Evolutionary conservation across 2,888 invertebrate genomes (phyloP).

Genomic region (Mythimna ferrago): DNA sequence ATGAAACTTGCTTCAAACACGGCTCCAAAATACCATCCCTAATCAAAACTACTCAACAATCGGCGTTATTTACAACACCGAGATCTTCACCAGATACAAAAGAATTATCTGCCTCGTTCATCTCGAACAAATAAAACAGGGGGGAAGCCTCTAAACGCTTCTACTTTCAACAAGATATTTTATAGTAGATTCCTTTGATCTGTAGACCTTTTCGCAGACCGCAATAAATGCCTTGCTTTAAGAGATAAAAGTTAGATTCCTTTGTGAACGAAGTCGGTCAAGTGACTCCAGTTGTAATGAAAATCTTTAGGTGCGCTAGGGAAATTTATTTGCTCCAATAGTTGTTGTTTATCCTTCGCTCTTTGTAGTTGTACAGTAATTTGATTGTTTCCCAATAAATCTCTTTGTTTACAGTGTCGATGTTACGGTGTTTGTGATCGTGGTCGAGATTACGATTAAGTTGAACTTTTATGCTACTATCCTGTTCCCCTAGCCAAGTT

Average conservation of each 20-base stretch:
- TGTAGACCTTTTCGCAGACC: slow-evolving; percentile 80
- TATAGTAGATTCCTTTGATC: slow-evolving; percentile 78
- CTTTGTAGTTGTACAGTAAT: slow-evolving; percentile 42
- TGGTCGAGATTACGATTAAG: background rate
- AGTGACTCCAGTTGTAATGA: slow-evolving; percentile 84
- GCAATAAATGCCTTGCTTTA: slow-evolving; percentile 85
- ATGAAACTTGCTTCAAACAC: slow-evolving; percentile 23
- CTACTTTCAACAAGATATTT: slow-evolving; percentile 75
- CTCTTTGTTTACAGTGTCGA: slow-evolving; percentile 37
- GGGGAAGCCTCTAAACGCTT: slow-evolving; percentile 59
- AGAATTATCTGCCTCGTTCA: slow-evolving; percentile 34
- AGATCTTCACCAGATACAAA: slow-evolving; percentile 47
- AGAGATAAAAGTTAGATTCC: slow-evolving; percentile 85
- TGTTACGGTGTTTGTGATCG: slow-evolving; percentile 13
- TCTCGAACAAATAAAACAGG: slow-evolving; percentile 62
- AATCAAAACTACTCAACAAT: slow-evolving; percentile 30
- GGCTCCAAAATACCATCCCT: background rate
- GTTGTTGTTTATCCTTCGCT: slow-evolving; percentile 66
- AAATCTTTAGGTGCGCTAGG: slow-evolving; percentile 79
- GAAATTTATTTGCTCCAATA: slow-evolving; percentile 80
- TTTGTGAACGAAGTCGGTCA: slow-evolving; percentile 83
- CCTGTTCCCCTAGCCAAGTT: too few species aligned
- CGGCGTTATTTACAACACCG: slow-evolving; percentile 22
- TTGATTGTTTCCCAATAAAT: slow-evolving; percentile 46
- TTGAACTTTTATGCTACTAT: background rate